Evolutionary conservation across 2,888 invertebrate species (phyloP), one percentile per base, ranked within the genome.

Genomic region (Horisme vitalbata): DNA sequence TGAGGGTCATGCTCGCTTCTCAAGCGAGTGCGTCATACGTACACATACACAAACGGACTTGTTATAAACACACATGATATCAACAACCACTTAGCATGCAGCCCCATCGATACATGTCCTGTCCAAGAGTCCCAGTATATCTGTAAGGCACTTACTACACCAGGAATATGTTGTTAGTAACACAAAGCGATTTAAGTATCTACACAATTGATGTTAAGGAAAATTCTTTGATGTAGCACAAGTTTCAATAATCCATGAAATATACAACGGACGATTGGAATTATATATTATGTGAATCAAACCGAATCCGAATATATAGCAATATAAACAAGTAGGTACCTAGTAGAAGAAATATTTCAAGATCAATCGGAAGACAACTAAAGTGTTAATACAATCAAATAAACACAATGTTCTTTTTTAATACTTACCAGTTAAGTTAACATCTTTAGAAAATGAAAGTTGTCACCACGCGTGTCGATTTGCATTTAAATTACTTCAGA

Each of bases 1-100:
- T 18, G 52, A 48, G 56, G 63, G 63, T 68, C 66, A 61, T 71
- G 68, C 72, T 68, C 58, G 70, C 69, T 73, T 75, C 76, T 72
- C 71, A 71, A 69, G 63, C 59, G 66, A 73, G 70, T 79, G 85
- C 84, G 84, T 84, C 86, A 84, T 73, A 66, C 72, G 74, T 65
- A 67, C 45, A 52, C 44, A 45, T 46, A 52, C 46, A 45, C 41
- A 45, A 30, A 44, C 45, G 27, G 27, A 68, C 74, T 71, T 68
- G 75, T 71, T 69, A 76, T 69, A 81, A 74, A 76, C 75, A 75
- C 64, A 66, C 63, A 59, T 61, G 45, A 67, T 71, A 75, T 72
- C 62, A 69, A 71, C 62, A 64, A 59, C 75, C 71, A 71, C 73
- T 83, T 83, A 76, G 59, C 69, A 84, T 82, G 71, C 81, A 68